Conservation (phyloP, 2,113 vertebrate genomes). For the Chitala chitala region DNA sequence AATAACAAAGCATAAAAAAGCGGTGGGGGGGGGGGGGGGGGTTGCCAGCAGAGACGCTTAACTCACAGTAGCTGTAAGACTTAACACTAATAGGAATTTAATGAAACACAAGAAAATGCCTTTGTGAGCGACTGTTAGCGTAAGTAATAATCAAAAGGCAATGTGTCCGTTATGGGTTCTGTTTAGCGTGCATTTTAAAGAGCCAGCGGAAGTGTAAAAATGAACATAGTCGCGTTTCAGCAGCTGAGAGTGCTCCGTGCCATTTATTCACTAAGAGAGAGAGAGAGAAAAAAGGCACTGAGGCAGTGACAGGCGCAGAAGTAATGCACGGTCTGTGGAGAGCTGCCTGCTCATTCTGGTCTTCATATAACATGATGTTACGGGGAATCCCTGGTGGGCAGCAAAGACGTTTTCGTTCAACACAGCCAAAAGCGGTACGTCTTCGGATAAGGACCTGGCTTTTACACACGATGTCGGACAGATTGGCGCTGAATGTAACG, state of each 20-base stretch:
- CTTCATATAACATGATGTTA: background rate
- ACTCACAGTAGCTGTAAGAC: background rate
- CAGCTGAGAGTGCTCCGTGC: too few relatives aligned
- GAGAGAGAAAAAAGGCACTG: slow-evolving; percentile 20
- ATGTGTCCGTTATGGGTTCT: too few relatives aligned
- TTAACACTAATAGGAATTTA: background rate
- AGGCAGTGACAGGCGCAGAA: slow-evolving; percentile 26
- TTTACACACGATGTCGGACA: background rate
- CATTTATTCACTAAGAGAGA: background rate
- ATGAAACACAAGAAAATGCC: background rate
- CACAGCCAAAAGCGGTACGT: background rate
- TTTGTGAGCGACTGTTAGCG: background rate
- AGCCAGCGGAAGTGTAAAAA: too few relatives aligned
- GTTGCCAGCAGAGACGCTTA: too few relatives aligned
- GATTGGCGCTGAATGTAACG: background rate
- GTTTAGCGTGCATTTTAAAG: too few relatives aligned
- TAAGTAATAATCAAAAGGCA: background rate
- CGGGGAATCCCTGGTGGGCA: background rate
- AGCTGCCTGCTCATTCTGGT: background rate
- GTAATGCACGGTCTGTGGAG: slow-evolving; percentile 43
- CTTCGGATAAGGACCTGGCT: background rate
- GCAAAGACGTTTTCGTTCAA: too few relatives aligned
- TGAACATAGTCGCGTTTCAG: too few relatives aligned
- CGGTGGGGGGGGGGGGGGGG: too few relatives aligned
- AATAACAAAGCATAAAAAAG: background rate